Evolutionary conservation across 2,888 invertebrate species (phyloP).

Genomic region (Agrenia bidenticulata): DNA sequence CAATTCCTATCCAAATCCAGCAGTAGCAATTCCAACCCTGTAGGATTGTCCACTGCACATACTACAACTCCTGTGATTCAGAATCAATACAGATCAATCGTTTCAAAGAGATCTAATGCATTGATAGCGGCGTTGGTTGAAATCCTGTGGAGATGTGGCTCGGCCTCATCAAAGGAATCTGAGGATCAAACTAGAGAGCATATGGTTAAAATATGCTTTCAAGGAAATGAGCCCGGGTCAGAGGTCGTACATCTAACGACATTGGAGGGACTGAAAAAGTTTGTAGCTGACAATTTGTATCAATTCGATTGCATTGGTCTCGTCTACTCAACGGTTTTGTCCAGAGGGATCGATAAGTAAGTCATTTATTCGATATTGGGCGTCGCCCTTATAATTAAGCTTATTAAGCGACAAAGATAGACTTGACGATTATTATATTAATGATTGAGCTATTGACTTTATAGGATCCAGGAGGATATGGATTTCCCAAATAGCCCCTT

Average conservation of each 20-base stretch:
- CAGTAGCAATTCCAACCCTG: no score
- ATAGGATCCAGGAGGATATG: constrained; percentile 58
- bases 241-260: background rate
- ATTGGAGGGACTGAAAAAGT: background rate
- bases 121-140: constrained; percentile 49
- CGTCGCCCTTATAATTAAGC: no score
- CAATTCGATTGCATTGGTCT: constrained; percentile 52
- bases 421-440: constrained; percentile 6
- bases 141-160: constrained; percentile 54
- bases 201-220: background rate
- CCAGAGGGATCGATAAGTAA: constrained; percentile 57
- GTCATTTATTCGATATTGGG: no score
- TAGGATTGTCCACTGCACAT: no score
- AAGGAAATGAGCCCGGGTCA: constrained; percentile 5
- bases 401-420: background rate
- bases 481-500: constrained; percentile 58
- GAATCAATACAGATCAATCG: background rate
- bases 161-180: constrained; percentile 22
- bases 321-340: constrained; percentile 59
- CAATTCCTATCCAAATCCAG: background rate
- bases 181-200: background rate
- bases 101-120: constrained; percentile 27
- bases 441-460: background rate
- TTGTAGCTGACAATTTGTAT: constrained; percentile 17
- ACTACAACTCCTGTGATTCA: background rate